These are phyloP conservation scores for Orthosia gothica DNA, from an alignment of 2,888 invertebrate genomes.

Conservation along the genomic window DNA sequence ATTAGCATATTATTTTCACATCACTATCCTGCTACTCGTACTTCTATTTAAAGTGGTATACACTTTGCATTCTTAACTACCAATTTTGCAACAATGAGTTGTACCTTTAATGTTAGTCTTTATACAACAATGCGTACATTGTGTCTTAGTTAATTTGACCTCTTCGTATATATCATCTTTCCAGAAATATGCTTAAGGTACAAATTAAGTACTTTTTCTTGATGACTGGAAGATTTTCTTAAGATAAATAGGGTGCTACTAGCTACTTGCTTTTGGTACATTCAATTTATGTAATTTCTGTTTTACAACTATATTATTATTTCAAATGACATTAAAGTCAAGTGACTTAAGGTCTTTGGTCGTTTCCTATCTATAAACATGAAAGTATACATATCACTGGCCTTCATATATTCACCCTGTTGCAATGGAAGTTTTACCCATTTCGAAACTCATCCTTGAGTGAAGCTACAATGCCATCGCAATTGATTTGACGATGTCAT, in stretches of 20 bases:
- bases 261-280: slow-evolving; percentile 4
- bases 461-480: slow-evolving; percentile 62
- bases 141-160: slow-evolving; percentile 44
- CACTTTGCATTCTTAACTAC: slow-evolving; percentile 43
- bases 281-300: background rate
- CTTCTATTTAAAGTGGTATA: slow-evolving; percentile 39
- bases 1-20: slow-evolving; percentile 63
- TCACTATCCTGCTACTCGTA: slow-evolving; percentile 50
- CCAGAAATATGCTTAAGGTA: background rate
- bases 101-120: slow-evolving; percentile 42
- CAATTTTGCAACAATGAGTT: slow-evolving; percentile 46
- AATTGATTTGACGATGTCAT: slow-evolving; percentile 80
- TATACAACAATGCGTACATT: slow-evolving; percentile 40
- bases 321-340: background rate
- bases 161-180: slow-evolving; percentile 3
- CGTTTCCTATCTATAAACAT: background rate
- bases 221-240: slow-evolving; percentile 26
- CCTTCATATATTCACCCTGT: background rate
- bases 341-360: background rate
- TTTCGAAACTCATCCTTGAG: slow-evolving; percentile 75
- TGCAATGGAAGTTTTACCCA: slow-evolving; percentile 14
- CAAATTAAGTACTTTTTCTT: slow-evolving; percentile 30
- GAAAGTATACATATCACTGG: background rate
- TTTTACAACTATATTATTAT: background rate
- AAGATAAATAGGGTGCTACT: slow-evolving; percentile 7